These are phyloP conservation scores for Cololabis saira DNA, from an alignment of 2,113 vertebrate species.

Conservation along the genomic window DNA sequence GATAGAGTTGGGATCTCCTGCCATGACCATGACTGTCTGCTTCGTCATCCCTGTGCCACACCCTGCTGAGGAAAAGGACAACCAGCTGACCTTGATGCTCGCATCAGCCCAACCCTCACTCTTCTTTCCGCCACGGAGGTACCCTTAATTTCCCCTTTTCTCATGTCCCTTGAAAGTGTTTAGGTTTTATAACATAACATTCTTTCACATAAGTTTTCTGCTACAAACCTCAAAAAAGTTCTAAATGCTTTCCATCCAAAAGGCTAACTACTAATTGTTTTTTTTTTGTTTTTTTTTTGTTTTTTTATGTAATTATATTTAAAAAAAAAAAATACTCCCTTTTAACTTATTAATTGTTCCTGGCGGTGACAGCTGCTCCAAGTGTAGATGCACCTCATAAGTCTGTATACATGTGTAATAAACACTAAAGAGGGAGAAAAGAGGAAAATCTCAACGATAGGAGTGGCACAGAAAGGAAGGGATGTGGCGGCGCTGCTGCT, in stretches of 20 bases:
- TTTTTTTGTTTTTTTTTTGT: neutral
- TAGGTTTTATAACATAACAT: conserved; percentile 26
- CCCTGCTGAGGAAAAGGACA: conserved; percentile 74
- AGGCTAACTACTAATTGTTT: conserved; percentile 22
- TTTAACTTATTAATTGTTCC: conserved; percentile 9
- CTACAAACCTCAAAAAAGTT: neutral
- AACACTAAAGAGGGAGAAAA: conserved; percentile 27
- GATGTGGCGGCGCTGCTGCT: conserved; percentile 70
- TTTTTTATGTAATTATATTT: conserved; percentile 19
- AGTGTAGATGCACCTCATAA: conserved; percentile 5
- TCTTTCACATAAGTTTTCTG: conserved; percentile 17
- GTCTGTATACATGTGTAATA: conserved; percentile 7
- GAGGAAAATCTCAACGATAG: conserved; percentile 44
- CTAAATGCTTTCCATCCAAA: neutral
- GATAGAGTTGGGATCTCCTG: conserved; percentile 66
- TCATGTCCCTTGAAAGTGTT: conserved; percentile 11
- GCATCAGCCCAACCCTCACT: conserved; percentile 50
- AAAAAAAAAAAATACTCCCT: conserved; percentile 1
- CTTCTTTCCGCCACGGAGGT: conserved; percentile 27
- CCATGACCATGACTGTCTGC: conserved; percentile 67
- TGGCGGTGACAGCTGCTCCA: neutral
- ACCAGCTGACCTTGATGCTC: conserved; percentile 74
- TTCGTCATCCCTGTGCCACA: conserved; percentile 77
- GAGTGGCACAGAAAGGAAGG: conserved; percentile 61
- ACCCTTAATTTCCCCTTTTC: conserved; percentile 31